Conservation (phyloP, 2,888 invertebrate species). For the Fissipunctia ypsillon region DNA sequence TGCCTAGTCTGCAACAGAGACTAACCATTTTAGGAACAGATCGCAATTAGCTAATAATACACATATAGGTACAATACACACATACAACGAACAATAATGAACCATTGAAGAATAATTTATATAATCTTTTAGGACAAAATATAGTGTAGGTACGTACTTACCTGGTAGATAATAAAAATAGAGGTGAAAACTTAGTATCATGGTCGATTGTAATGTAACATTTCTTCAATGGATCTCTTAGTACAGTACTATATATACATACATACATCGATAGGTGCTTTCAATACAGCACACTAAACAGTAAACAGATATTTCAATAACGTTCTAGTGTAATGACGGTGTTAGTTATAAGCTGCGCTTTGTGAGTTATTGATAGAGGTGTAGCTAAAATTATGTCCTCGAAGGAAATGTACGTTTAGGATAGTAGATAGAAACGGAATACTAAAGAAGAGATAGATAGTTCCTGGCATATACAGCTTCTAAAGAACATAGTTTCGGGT, state of each 20-base stretch:
- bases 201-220: constrained; percentile 3
- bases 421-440: constrained; percentile 25
- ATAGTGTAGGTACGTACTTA: constrained; percentile 14
- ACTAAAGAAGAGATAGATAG: constrained; percentile 23
- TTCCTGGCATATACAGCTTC: constrained; percentile 32
- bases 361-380: constrained; percentile 65
- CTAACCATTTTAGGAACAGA: constrained; percentile 90
- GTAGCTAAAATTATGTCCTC: constrained; percentile 65
- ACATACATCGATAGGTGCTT: constrained; percentile 66
- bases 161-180: constrained; percentile 9
- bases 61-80: constrained; percentile 76
- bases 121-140: not conserved
- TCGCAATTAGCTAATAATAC: constrained; percentile 82
- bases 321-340: constrained; percentile 60
- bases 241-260: constrained; percentile 57
- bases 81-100: constrained; percentile 71
- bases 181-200: not conserved
- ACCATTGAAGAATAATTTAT: constrained; percentile 68
- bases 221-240: constrained; percentile 64
- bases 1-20: constrained; percentile 75
- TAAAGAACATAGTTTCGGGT: constrained; percentile 59
- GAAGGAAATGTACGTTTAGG: constrained; percentile 39
- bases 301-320: constrained; percentile 59
- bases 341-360: constrained; percentile 69
- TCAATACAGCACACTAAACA: constrained; percentile 64